Evolutionary conservation across 2,113 vertebrate species (phyloP).

Genomic region (Zonotrichia leucophrys): DNA sequence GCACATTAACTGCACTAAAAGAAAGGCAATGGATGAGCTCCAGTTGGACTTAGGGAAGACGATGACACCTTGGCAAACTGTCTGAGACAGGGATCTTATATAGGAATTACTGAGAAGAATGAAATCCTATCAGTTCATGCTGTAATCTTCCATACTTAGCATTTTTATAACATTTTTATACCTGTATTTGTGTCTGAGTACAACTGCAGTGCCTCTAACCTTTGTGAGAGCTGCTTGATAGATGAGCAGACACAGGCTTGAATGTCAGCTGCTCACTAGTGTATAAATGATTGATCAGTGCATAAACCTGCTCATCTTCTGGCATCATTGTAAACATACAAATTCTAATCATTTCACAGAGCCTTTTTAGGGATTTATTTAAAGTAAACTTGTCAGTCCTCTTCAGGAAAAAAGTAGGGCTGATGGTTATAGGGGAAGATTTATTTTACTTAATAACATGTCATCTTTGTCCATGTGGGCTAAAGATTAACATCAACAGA

Average conservation of each 20-base stretch:
- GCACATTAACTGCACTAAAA: not conserved
- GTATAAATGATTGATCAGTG: constrained; percentile 46
- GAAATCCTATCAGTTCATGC: not conserved
- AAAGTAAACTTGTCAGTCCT: constrained; percentile 8
- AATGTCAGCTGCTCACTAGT: constrained; percentile 4
- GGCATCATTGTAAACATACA: constrained; percentile 2
- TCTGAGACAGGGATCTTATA: not conserved
- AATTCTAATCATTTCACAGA: constrained; percentile 41
- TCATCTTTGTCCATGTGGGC: not conserved
- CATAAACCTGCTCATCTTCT: constrained; percentile 36
- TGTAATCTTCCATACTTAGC: not conserved
- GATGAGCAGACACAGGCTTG: not conserved
- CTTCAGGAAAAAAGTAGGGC: constrained; percentile 14
- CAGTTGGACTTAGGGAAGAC: not conserved
- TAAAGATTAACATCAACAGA: constrained; percentile 14
- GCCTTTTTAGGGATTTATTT: constrained; percentile 33
- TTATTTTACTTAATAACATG: not conserved
- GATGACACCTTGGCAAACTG: not conserved
- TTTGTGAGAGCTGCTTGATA: constrained; percentile 14
- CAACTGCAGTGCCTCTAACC: not conserved
- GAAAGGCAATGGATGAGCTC: not conserved
- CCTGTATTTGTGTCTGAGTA: not conserved
- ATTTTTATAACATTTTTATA: constrained; percentile 20
- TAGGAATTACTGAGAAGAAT: not conserved
- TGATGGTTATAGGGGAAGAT: not conserved